A percentile compares a stretch with the other conserved stretches of the same genome.
Conservation (phyloP, 2,113 vertebrate genomes). For the Eulemur macaco region DNA sequence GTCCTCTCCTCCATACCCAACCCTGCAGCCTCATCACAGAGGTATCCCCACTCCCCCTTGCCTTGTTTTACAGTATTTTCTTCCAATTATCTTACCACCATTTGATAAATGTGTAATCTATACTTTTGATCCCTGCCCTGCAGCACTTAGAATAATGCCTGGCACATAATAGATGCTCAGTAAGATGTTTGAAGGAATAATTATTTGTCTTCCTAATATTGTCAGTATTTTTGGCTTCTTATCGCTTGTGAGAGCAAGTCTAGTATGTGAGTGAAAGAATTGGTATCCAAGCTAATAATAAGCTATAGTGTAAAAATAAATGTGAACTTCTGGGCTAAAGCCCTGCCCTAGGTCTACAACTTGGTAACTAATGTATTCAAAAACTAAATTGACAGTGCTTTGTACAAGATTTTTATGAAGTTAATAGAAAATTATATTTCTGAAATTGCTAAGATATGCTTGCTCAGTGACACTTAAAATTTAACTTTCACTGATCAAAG, state of each 20-base stretch:
- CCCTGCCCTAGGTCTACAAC: neutral
- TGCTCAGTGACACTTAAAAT: neutral
- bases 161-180: fast-evolving
- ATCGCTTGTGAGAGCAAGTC: neutral
- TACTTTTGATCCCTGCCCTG: neutral
- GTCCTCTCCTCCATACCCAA: neutral
- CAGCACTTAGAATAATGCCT: neutral
- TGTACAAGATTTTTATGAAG: neutral
- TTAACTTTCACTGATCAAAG: neutral
- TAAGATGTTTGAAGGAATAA: neutral
- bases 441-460: neutral
- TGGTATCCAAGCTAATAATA: neutral
- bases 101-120: neutral
- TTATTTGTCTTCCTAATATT: neutral
- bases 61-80: neutral
- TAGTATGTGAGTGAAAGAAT: neutral
- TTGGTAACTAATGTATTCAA: too few relatives aligned
- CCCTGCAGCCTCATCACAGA: fast-evolving
- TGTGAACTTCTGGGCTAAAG: fast-evolving
- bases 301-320: fast-evolving
- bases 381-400: neutral
- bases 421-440: neutral
- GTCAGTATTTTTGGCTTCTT: neutral
- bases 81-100: neutral
- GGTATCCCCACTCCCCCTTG: neutral